Base-by-base conservation (phyloP, 2,888 invertebrate species). In the Chymomyza amoena region DNA sequence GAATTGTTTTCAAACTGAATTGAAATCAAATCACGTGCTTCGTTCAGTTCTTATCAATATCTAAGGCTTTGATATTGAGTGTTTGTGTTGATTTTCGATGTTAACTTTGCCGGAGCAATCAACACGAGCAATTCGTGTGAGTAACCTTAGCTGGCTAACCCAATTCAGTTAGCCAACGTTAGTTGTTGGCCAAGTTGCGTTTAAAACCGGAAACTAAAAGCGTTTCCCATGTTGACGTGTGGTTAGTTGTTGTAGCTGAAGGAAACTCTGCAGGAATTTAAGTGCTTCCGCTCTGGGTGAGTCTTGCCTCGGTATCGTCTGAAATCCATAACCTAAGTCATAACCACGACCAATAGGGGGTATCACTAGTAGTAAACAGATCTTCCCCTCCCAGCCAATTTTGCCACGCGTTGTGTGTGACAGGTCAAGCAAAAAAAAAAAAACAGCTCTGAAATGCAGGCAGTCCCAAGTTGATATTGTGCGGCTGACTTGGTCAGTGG, bases 181-280 rank as follows among this genome's bases (percentile, higher is more conserved):
- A 20, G 18, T 7, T 57, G 13, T 20, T 7, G 7, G 28, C 20
- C 57, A 45, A 57, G 57, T 25, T 57, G 20, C 20, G 20, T 15
- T 15, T 25, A 25, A 28, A 20, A 25, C 0, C 45, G 63, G 51
- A 62, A 63, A 56, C 39, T 63, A 36, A 59, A 60, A 32, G 59
- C 6, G 45, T 52, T 62, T 64, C 70, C 74, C 68, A 71, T 71
- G 74, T 51, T 32, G 61, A 52, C 59, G 64, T 65, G 61, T 64
- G 51, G 57, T 61, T 5, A 2, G 54, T 20, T n/a, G 54, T 16
- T 32, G 32, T 61, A 39, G 61, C 39, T 70, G 63, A 73, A 72
- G 78, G 76, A 78, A 82, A 70, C 84, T 76, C 87, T 73, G 73
- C 83, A 82, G 83, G 87, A 84, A 78, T 84, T 84, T 80, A 84